Conservation (phyloP, 2,888 invertebrate species). For the Epistrophe grossulariae region DNA sequence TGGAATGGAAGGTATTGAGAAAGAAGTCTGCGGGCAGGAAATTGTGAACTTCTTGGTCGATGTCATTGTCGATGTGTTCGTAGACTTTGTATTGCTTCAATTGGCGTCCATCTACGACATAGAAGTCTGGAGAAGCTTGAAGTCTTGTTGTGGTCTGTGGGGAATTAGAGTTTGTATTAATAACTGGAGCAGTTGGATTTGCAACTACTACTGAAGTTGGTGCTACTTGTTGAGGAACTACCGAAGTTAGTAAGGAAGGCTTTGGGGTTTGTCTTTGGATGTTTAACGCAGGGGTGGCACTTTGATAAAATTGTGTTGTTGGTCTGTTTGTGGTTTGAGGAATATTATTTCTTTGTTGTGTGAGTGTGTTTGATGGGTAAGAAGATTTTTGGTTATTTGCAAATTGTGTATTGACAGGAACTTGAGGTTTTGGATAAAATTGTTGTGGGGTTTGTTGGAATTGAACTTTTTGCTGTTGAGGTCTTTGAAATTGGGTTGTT, state of each 20-base stretch:
- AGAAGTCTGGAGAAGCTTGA: constrained; percentile 73
- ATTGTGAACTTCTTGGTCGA: constrained; percentile 79
- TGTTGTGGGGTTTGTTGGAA: background rate
- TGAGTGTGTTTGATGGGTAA: background rate
- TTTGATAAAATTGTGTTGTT: constrained; percentile 18
- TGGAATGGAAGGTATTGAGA: constrained; percentile 79
- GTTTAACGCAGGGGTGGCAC: background rate
- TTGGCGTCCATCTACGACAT: constrained; percentile 81
- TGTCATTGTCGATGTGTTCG: constrained; percentile 82
- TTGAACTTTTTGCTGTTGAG: background rate
- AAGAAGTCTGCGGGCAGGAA: constrained; percentile 80
- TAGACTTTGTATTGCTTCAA: constrained; percentile 83
- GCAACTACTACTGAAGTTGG: background rate
- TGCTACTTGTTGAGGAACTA: background rate
- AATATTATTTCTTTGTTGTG: constrained; percentile 11
- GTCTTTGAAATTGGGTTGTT: constrained; percentile 23
- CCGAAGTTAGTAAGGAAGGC: background rate
- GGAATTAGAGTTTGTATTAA: constrained; percentile 43
- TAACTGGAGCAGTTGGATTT: constrained; percentile 22
- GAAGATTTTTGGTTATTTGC: constrained; percentile 3
- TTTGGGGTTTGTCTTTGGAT: constrained; percentile 6
- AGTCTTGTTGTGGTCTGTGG: constrained; percentile 38
- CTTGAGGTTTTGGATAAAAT: constrained; percentile 16
- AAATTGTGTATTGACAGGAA: constrained; percentile 1
- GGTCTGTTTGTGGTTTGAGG: constrained; percentile 24